Percentiles rank a stretch among this genome's conserved stretches.
Conservation (phyloP, 2,113 vertebrate genomes). For the Lepus americanus region DNA sequence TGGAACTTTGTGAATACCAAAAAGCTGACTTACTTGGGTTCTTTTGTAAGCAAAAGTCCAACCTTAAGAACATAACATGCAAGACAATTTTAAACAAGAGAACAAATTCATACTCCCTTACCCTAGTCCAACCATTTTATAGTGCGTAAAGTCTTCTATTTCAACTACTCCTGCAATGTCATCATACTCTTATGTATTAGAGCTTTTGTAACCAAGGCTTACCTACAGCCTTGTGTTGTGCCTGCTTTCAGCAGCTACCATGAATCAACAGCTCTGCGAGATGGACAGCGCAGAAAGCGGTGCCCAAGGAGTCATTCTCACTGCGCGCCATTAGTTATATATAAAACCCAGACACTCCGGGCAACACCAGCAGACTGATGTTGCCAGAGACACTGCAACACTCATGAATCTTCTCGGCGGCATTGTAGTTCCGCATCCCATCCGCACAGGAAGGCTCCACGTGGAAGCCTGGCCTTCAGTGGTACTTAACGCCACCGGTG, state of each 20-base stretch:
- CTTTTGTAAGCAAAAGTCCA: conserved; percentile 22
- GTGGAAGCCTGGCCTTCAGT: neutral
- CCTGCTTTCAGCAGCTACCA: neutral
- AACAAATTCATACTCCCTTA: neutral
- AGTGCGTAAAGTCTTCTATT: neutral
- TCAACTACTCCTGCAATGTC: neutral
- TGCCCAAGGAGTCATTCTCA: neutral
- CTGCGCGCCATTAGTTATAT: neutral
- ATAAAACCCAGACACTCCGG: neutral
- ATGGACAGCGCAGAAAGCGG: neutral
- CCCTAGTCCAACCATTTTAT: neutral
- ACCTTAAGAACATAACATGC: conserved; percentile 11
- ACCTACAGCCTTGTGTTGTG: neutral
- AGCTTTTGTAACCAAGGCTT: neutral
- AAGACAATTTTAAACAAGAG: conserved; percentile 19
- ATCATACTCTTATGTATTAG: no score
- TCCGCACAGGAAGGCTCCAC: neutral
- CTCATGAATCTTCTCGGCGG: neutral
- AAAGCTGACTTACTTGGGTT: conserved; percentile 7
- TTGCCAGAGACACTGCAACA: neutral
- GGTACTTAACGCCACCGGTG: neutral
- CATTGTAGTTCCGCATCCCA: neutral
- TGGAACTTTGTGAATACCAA: neutral
- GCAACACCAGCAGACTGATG: neutral
- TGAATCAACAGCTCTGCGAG: neutral